Conservation (phyloP, 2,113 vertebrate species). For the Notarius lentiginosus region DNA sequence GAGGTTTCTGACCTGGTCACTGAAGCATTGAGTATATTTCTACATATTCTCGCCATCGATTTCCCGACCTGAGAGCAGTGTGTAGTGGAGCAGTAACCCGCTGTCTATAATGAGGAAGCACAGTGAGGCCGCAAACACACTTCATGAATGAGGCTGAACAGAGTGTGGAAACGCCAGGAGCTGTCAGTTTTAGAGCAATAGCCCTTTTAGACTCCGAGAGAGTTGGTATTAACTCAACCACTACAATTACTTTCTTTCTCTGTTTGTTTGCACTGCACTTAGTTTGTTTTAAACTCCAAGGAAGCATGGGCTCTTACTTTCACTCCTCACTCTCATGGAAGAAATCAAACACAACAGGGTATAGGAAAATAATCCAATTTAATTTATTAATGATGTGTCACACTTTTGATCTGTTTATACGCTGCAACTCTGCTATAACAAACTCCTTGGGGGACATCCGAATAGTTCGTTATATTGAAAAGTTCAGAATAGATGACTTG, state of each 20-base stretch:
- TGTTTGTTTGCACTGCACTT: background rate
- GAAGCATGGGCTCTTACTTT: background rate
- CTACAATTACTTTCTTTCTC: background rate
- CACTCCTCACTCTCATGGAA: background rate
- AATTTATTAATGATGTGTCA: background rate
- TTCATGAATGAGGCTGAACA: conserved; percentile 83
- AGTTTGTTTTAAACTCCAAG: background rate
- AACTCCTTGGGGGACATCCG: no score
- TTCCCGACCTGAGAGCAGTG: conserved; percentile 87
- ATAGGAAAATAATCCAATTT: background rate
- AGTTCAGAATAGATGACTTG: no score
- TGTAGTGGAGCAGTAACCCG: conserved; percentile 77
- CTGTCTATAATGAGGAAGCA: conserved; percentile 85
- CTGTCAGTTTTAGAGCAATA: conserved; percentile 47
- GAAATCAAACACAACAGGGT: background rate
- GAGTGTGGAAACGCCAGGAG: conserved; percentile 29
- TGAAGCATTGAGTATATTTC: conserved; percentile 97
- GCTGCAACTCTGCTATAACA: no score
- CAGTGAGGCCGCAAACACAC: conserved; percentile 94
- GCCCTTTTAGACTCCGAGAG: background rate
- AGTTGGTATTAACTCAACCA: background rate
- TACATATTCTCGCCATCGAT: conserved; percentile 94
- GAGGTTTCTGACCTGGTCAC: conserved; percentile 98
- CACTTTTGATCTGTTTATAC: background rate
- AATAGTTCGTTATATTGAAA: no score